These are phyloP conservation scores for Rhizoglyphus robini DNA, from an alignment of 1,140 invertebrate species.

Conservation along the genomic window DNA sequence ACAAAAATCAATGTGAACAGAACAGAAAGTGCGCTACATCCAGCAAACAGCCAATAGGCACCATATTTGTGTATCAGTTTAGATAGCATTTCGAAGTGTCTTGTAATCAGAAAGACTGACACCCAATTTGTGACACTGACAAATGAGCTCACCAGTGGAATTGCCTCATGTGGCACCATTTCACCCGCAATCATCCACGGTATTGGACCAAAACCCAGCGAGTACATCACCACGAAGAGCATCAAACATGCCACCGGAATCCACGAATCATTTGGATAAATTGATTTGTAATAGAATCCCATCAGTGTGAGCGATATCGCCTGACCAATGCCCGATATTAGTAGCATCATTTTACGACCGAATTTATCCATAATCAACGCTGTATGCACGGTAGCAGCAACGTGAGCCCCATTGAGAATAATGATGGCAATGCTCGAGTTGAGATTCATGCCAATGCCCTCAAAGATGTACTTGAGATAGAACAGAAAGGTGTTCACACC, in stretches of 20 bases:
- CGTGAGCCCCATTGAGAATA: slow-evolving; percentile 73
- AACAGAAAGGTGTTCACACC: slow-evolving; percentile 88
- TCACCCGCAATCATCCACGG: slow-evolving; percentile 64
- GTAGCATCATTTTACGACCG: slow-evolving; percentile 66
- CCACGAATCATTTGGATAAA: slow-evolving; percentile 30
- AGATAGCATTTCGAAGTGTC: slow-evolving; percentile 60
- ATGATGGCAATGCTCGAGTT: slow-evolving; percentile 48
- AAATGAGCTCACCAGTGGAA: slow-evolving; percentile 46
- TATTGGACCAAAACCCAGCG: slow-evolving; percentile 59
- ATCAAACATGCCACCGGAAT: slow-evolving; percentile 41
- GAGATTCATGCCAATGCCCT: slow-evolving; percentile 48
- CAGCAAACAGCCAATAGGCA: slow-evolving; percentile 67
- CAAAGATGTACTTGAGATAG: slow-evolving; percentile 73
- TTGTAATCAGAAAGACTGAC: slow-evolving; percentile 77
- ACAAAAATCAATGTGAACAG: slow-evolving; percentile 65
- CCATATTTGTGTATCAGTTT: slow-evolving; percentile 49
- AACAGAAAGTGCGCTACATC: slow-evolving; percentile 53
- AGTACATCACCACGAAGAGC: slow-evolving; percentile 47
- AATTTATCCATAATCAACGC: slow-evolving; percentile 66
- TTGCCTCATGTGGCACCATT: slow-evolving; percentile 31
- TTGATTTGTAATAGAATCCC: slow-evolving; percentile 33
- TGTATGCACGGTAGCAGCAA: slow-evolving; percentile 68
- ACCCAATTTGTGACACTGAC: slow-evolving; percentile 75
- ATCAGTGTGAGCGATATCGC: slow-evolving; percentile 49
- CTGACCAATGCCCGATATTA: slow-evolving; percentile 46